Evolutionary conservation across 2,797 vertebrate species (phyloP).

Genomic region (Allobates femoralis): DNA sequence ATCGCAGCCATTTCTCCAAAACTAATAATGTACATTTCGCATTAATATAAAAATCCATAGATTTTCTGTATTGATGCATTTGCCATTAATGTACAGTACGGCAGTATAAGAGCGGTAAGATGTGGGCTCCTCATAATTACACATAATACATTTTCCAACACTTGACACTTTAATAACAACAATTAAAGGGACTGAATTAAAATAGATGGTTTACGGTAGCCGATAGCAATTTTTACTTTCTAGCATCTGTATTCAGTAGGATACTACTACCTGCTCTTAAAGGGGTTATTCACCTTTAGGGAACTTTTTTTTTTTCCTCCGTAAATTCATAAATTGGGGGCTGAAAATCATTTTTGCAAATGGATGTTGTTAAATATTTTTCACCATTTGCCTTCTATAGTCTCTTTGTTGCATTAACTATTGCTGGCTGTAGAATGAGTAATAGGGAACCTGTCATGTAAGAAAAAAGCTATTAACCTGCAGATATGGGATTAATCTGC

Average conservation of each 20-base stretch:
- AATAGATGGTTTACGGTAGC: not conserved
- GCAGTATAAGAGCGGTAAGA: not conserved
- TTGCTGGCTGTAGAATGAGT: too few species aligned
- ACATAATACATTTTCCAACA: not conserved
- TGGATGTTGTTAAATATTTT: too few species aligned
- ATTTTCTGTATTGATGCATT: not conserved
- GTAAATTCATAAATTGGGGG: too few species aligned
- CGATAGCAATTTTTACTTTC: not conserved
- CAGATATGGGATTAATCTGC: too few species aligned
- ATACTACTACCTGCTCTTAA: not conserved
- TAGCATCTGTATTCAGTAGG: not conserved
- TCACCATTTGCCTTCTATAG: too few species aligned
- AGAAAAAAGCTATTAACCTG: too few species aligned
- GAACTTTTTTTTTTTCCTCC: too few species aligned
- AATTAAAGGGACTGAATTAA: constrained; percentile 15
- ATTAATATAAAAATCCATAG: not conserved
- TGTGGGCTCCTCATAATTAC: not conserved
- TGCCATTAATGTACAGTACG: not conserved
- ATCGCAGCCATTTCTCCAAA: not conserved
- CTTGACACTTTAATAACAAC: constrained; percentile 29
- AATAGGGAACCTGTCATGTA: too few species aligned
- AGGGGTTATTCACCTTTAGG: too few species aligned
- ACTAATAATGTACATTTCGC: not conserved
- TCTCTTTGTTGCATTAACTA: too few species aligned
- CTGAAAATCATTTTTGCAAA: too few species aligned